Evolutionary conservation across 2,113 vertebrate genomes (phyloP).

Genomic region (Charadrius vociferus): DNA sequence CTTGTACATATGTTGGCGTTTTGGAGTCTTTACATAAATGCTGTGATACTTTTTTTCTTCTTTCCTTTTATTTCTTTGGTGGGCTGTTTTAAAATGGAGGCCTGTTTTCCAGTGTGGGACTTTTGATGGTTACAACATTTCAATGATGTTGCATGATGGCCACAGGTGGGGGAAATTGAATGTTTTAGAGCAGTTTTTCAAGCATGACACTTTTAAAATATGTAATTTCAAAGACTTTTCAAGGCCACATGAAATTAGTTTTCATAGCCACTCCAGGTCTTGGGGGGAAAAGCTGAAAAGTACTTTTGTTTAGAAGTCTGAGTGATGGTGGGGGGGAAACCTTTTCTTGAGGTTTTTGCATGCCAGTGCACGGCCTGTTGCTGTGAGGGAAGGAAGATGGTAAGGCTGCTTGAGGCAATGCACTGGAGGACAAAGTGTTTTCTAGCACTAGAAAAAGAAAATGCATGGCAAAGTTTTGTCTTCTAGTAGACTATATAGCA

Average conservation of each 20-base stretch:
- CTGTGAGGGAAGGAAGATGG: conserved; percentile 67
- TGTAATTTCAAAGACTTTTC: conserved; percentile 73
- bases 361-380: conserved; percentile 76
- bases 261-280: conserved; percentile 77
- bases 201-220: conserved; percentile 75
- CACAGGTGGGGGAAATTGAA: conserved; percentile 69
- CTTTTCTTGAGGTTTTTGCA: conserved; percentile 80
- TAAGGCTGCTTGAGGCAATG: conserved; percentile 72
- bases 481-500: conserved; percentile 83
- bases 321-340: conserved; percentile 77
- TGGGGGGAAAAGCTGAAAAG: conserved; percentile 75
- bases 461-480: conserved; percentile 81
- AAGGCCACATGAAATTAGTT: conserved; percentile 71
- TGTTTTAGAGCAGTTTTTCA: conserved; percentile 73
- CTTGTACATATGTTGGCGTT: conserved; percentile 79
- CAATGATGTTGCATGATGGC: conserved; percentile 58
- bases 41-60: conserved; percentile 61
- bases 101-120: conserved; percentile 68
- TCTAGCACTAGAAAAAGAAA: conserved; percentile 80
- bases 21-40: conserved; percentile 77
- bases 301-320: conserved; percentile 82
- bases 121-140: conserved; percentile 66
- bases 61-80: conserved; percentile 59
- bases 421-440: conserved; percentile 78
- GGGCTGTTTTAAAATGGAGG: conserved; percentile 77